A percentile compares a stretch with the other conserved stretches of the same genome.
phyloP scores from a whole-genome alignment of 2,888 invertebrate species.

The Dysmachus trigonus region DNA sequence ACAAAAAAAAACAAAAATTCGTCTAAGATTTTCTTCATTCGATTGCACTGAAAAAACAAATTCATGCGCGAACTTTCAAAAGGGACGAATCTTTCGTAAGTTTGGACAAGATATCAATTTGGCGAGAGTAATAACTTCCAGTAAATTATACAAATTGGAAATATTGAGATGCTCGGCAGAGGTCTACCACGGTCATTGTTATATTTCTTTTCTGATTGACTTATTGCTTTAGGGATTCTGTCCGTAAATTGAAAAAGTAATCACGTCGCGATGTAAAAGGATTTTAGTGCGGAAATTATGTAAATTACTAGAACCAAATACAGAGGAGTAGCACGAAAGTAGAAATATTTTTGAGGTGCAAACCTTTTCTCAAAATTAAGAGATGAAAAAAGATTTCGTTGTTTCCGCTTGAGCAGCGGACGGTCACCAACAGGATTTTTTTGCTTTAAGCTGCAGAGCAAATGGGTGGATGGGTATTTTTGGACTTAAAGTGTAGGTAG shows the following conservation, averaged over 20 bases:
- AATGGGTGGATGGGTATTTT: background rate
- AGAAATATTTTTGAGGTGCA: background rate
- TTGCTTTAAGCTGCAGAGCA: background rate
- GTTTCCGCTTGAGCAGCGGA: background rate
- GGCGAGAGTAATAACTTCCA: background rate
- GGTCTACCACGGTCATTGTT: background rate
- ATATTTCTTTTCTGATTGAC: background rate
- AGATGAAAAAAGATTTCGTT: background rate
- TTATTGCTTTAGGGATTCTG: background rate
- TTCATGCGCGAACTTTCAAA: background rate
- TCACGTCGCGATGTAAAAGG: conserved; percentile 13
- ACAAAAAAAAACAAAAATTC: no score
- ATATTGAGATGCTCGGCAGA: background rate
- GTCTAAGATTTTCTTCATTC: background rate
- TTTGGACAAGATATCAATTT: background rate
- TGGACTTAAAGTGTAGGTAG: background rate
- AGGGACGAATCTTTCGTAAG: background rate
- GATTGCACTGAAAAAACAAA: background rate
- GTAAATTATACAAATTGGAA: background rate
- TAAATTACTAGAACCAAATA: background rate
- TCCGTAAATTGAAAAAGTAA: conserved; percentile 10
- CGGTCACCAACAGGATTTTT: background rate
- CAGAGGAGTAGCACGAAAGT: background rate
- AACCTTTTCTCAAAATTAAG: background rate
- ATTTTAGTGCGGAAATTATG: conserved; percentile 16